These are phyloP conservation scores for Speoplatyrhinus poulsoni DNA, from an alignment of 2,113 vertebrate genomes.

Conservation along the genomic window DNA sequence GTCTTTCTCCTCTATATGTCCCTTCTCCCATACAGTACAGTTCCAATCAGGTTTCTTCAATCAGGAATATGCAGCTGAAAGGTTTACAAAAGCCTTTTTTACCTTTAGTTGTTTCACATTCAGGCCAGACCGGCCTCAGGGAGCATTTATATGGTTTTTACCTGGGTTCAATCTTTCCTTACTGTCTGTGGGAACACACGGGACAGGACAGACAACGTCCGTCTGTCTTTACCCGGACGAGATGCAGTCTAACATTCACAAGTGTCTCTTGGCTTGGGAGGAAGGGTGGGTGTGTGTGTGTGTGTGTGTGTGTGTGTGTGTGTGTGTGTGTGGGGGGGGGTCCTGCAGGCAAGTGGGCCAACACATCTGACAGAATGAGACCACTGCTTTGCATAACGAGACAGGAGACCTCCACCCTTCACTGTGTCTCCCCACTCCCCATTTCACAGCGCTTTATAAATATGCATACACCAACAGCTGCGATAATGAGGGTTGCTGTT, in stretches of 20 bases:
- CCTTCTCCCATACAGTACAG: no score
- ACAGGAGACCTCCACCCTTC: slow-evolving; percentile 4
- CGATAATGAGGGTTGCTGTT: not conserved
- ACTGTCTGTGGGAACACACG: not conserved
- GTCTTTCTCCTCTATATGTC: no score
- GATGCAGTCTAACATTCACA: slow-evolving; percentile 16
- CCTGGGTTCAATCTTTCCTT: not conserved
- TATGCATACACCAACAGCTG: not conserved
- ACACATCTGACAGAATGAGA: slow-evolving; percentile 42
- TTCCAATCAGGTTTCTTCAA: no score
- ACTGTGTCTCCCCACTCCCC: not conserved
- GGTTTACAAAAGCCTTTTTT: not conserved
- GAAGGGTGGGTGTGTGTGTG: no score
- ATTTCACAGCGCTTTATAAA: not conserved
- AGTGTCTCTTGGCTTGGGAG: not conserved
- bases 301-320: no score
- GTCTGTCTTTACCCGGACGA: slow-evolving; percentile 28
- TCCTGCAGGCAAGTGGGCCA: slow-evolving; percentile 2
- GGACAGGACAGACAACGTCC: slow-evolving; percentile 6
- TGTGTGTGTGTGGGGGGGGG: not conserved
- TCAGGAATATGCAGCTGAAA: no score
- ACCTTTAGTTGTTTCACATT: not conserved
- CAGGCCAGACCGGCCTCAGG: not conserved
- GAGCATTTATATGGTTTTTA: not conserved
- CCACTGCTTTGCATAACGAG: slow-evolving; percentile 22